Percentiles rank a stretch among this genome's conserved stretches.
phyloP scores from a whole-genome alignment of 2,888 invertebrate genomes.

The Chrysodeixis includens region DNA sequence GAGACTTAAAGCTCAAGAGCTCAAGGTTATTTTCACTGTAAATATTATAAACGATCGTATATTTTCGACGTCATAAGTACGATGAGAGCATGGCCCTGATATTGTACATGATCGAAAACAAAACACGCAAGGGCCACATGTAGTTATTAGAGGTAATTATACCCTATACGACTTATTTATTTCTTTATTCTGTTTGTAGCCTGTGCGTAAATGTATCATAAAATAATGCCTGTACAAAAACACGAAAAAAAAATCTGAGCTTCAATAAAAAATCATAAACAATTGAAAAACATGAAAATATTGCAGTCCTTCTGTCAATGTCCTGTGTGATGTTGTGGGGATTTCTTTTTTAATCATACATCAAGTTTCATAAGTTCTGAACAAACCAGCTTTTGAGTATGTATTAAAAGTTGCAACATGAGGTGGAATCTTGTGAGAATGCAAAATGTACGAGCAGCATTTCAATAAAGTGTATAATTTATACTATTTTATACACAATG shows the following conservation, averaged over 20 bases:
- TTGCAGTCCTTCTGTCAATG: not conserved
- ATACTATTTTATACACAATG: not conserved
- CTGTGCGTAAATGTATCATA: no score
- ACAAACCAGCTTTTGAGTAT: constrained; percentile 23
- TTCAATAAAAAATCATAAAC: no score
- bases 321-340: not conserved
- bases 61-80: not conserved
- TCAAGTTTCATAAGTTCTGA: constrained; percentile 25
- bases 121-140: not conserved
- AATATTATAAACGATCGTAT: not conserved
- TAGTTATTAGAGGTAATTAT: not conserved
- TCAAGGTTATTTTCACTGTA: constrained; percentile 4
- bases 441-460: not conserved
- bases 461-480: not conserved
- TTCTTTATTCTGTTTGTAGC: not conserved
- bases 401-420: constrained; percentile 21
- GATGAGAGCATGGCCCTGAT: not conserved
- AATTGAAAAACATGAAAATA: not conserved
- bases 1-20: not conserved
- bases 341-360: constrained; percentile 14
- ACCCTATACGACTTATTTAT: not conserved
- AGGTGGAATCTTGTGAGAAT: constrained; percentile 19
- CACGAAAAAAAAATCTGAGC: no score
- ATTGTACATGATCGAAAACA: not conserved
- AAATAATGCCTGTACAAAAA: no score